phyloP scores from a whole-genome alignment of 2,113 vertebrate species.

The Oriolus oriolus region DNA sequence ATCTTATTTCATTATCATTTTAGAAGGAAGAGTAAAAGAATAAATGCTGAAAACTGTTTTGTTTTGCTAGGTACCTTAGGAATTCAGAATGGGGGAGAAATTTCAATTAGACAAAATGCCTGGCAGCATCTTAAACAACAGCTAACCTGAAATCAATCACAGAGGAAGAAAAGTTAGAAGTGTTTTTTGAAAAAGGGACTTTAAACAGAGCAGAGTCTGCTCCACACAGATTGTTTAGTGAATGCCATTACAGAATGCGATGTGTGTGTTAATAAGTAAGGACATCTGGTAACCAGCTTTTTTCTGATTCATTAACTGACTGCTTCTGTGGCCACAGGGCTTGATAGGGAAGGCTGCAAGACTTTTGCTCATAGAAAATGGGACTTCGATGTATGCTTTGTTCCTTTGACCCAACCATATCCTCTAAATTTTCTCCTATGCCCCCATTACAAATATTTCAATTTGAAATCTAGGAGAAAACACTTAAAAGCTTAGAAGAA shows the following conservation, averaged over 20 bases:
- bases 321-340: constrained; percentile 77
- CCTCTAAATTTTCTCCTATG: constrained; percentile 31
- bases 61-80: not conserved
- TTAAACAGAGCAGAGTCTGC: constrained; percentile 56
- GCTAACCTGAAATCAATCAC: constrained; percentile 10
- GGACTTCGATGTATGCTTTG: constrained; percentile 61
- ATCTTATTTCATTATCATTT: constrained; percentile 10
- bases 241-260: constrained; percentile 80
- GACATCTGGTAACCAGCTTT: constrained; percentile 92
- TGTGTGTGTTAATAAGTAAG: constrained; percentile 82
- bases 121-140: constrained; percentile 15
- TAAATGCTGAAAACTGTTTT: not conserved
- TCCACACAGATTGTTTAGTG: constrained; percentile 71
- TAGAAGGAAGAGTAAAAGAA: not conserved
- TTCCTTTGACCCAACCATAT: constrained; percentile 36
- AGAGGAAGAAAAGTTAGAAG: constrained; percentile 43
- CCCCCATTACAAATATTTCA: constrained; percentile 22
- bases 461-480: not conserved
- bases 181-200: not conserved
- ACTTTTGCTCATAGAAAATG: constrained; percentile 69
- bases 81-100: not conserved
- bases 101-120: not conserved
- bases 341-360: constrained; percentile 61
- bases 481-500: not conserved
- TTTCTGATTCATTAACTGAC: constrained; percentile 90